These are phyloP conservation scores for Anthrax anthrax DNA, from an alignment of 2,888 invertebrate genomes.

Conservation along the genomic window DNA sequence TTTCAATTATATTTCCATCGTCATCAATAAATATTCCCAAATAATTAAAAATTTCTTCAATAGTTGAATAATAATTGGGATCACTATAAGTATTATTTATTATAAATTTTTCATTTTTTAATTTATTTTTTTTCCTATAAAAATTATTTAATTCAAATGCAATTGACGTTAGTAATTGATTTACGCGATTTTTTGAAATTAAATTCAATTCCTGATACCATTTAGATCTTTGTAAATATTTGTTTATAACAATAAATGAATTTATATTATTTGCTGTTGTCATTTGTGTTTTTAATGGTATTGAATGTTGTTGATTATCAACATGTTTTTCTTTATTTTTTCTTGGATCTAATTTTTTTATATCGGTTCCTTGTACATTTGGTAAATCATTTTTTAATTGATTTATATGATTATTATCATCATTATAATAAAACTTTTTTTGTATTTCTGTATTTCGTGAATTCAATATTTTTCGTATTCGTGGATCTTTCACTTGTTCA, in stretches of 20 bases:
- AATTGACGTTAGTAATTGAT: slow-evolving; percentile 4
- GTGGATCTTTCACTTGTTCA: slow-evolving; percentile 3
- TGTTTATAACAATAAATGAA: not conserved
- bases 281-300: not conserved
- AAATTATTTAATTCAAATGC: slow-evolving; percentile 3
- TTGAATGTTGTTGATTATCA: not conserved
- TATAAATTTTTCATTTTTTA: not conserved
- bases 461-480: not conserved
- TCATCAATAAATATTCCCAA: slow-evolving; percentile 2
- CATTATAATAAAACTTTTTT: no score
- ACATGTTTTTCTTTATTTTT: not conserved
- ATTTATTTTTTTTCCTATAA: not conserved
- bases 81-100: not conserved
- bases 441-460: no score
- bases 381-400: no score
- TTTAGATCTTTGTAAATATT: slow-evolving; percentile 7
- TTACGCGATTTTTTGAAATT: slow-evolving; percentile 7
- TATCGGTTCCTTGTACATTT: no score
- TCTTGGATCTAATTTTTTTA: not conserved
- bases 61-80: no score
- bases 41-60: not conserved
- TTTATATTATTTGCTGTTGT: not conserved
- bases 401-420: no score
- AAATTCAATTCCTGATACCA: slow-evolving; percentile 10
- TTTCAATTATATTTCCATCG: not conserved